Evolutionary conservation across 2,888 invertebrate species (phyloP).

Genomic region (Habrosyne pyritoides): DNA sequence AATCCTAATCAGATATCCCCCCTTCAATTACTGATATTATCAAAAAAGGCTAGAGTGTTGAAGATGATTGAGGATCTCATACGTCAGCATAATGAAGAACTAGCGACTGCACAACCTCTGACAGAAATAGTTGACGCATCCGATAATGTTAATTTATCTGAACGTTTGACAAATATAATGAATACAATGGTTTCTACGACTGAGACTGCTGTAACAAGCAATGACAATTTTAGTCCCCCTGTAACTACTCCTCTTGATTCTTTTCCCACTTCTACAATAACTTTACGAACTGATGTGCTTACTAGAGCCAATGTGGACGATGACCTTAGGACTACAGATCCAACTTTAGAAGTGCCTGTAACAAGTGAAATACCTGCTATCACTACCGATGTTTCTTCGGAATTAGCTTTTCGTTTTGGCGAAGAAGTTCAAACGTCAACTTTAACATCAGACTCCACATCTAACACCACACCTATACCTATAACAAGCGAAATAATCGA

Average conservation of each 20-base stretch:
- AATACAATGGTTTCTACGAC: conserved; percentile 65
- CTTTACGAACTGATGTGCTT: conserved; percentile 32
- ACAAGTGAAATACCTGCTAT: neutral
- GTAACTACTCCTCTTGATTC: conserved; percentile 32
- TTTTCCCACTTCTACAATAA: conserved; percentile 30
- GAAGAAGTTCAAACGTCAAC: conserved; percentile 20
- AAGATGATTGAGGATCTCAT: conserved; percentile 80
- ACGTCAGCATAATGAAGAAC: conserved; percentile 71
- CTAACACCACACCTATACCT: conserved; percentile 4
- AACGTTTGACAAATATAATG: conserved; percentile 68
- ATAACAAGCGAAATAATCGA: conserved; percentile 15
- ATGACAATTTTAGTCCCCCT: conserved; percentile 34
- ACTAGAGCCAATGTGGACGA: conserved; percentile 32
- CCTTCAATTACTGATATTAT: conserved; percentile 71
- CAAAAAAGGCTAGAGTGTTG: conserved; percentile 77
- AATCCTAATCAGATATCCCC: conserved; percentile 64
- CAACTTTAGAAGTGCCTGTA: conserved; percentile 18
- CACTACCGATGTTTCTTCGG: conserved; percentile 9
- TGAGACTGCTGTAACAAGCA: conserved; percentile 38
- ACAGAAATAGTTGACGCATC: conserved; percentile 55
- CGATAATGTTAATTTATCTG: conserved; percentile 58
- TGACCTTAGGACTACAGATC: conserved; percentile 28
- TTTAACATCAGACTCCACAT: conserved; percentile 1
- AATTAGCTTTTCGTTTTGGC: conserved; percentile 17
- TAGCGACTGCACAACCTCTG: conserved; percentile 61